phyloP scores from a whole-genome alignment of 1,140 invertebrate genomes.

The Ctenoplectra terminalis region DNA sequence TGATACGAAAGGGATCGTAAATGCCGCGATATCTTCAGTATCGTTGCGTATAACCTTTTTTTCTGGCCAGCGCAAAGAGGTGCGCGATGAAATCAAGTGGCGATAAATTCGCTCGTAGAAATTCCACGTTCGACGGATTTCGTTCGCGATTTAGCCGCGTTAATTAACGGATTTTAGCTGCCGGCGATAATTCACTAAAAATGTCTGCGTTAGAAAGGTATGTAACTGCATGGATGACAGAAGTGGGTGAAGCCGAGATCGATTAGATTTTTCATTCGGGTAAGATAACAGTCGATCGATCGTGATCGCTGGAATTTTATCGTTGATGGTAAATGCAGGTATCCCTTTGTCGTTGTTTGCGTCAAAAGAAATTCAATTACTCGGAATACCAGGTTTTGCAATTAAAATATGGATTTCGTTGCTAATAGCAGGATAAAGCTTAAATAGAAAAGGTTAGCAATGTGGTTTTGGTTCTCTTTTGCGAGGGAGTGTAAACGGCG shows the following conservation, averaged over 20 bases:
- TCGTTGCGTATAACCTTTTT: background rate
- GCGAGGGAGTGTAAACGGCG: background rate
- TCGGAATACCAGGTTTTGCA: background rate
- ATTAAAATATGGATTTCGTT: background rate
- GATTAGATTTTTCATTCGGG: background rate
- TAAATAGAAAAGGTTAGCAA: background rate
- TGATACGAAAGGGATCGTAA: constrained; percentile 10
- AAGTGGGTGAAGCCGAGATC: background rate
- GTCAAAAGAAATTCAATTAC: background rate
- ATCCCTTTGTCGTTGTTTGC: background rate
- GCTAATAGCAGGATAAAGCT: background rate
- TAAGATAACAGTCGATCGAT: background rate
- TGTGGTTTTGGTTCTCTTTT: background rate
- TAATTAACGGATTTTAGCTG: too few species aligned
- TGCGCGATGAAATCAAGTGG: background rate
- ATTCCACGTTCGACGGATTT: background rate
- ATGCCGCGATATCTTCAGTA: background rate
- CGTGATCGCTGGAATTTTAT: background rate
- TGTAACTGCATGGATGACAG: too few species aligned
- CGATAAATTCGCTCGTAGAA: background rate
- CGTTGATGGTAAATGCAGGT: background rate
- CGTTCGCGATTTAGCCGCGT: too few species aligned
- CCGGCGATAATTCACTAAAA: background rate
- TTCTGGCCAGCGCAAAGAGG: background rate
- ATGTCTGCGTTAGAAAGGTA: background rate